These are phyloP conservation scores for Hephaestus fuliginosus DNA, from an alignment of 2,797 vertebrate genomes.

Conservation along the genomic window DNA sequence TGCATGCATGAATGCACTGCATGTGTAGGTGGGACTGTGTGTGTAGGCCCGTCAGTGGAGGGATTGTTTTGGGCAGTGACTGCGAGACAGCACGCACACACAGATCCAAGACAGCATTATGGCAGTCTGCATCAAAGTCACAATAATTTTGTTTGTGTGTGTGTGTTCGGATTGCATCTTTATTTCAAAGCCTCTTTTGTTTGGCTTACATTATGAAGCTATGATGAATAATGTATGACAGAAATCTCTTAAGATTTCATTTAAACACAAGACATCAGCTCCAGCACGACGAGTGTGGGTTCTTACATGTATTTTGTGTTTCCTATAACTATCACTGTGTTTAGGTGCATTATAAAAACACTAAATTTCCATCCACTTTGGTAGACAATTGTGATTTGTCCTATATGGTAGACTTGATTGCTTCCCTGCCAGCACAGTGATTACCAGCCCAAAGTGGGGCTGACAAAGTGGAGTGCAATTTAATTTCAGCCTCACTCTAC, in stretches of 20 bases:
- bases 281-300: neutral
- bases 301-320: slow-evolving; percentile 25
- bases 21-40: slow-evolving; percentile 59
- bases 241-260: slow-evolving; percentile 62
- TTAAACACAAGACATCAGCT: slow-evolving; percentile 60
- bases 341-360: slow-evolving; percentile 30
- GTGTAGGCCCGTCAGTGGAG: slow-evolving; percentile 60
- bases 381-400: slow-evolving; percentile 21
- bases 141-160: slow-evolving; percentile 53
- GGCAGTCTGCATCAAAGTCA: slow-evolving; percentile 61
- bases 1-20: slow-evolving; percentile 44
- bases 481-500: slow-evolving; percentile 1
- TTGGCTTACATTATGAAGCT: slow-evolving; percentile 50
- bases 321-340: slow-evolving; percentile 28
- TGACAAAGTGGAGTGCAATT: slow-evolving; percentile 28
- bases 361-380: slow-evolving; percentile 10
- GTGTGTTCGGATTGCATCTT: slow-evolving; percentile 14
- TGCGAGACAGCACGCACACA: slow-evolving; percentile 40
- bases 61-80: slow-evolving; percentile 62
- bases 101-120: slow-evolving; percentile 45
- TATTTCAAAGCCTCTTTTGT: slow-evolving; percentile 72
- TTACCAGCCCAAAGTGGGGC: neutral
- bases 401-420: slow-evolving; percentile 5
- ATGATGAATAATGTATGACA: slow-evolving; percentile 72
- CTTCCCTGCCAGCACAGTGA: slow-evolving; percentile 2